Percentiles rank a stretch among this genome's conserved stretches.
Conservation (phyloP, 2,797 vertebrate species). For the Sylvilagus floridanus region DNA sequence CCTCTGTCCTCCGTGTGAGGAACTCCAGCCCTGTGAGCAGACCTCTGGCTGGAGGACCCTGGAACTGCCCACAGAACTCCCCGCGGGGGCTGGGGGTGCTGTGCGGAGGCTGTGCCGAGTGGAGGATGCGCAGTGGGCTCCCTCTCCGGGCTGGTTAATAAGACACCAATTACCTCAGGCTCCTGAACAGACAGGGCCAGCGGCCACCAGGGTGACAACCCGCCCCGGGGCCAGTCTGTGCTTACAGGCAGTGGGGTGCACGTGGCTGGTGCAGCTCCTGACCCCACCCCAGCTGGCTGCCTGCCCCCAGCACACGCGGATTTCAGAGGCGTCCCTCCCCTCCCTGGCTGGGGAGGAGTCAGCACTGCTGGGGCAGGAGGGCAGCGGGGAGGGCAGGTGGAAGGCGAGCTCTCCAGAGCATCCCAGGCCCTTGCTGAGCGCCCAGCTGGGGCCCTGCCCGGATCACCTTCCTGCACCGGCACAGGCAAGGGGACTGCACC, state of each 20-base stretch:
- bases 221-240: background rate
- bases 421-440: background rate
- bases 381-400: background rate
- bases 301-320: background rate
- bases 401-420: background rate
- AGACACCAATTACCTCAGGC: background rate
- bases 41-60: background rate
- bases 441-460: background rate
- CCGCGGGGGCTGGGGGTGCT: background rate
- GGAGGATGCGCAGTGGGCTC: background rate
- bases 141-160: background rate
- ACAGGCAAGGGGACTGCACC: background rate
- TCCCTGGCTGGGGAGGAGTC: background rate
- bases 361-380: background rate
- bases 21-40: background rate
- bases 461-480: background rate
- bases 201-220: accelerated
- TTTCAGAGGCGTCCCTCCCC: background rate
- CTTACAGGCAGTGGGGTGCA: background rate
- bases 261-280: background rate
- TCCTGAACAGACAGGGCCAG: background rate
- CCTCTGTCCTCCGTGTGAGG: background rate
- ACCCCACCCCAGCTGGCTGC: background rate
- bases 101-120: background rate
- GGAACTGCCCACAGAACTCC: background rate